Percentiles rank a stretch among this genome's conserved stretches.
Conservation (phyloP, 1,140 invertebrate genomes). For the Glomeris maerens region DNA sequence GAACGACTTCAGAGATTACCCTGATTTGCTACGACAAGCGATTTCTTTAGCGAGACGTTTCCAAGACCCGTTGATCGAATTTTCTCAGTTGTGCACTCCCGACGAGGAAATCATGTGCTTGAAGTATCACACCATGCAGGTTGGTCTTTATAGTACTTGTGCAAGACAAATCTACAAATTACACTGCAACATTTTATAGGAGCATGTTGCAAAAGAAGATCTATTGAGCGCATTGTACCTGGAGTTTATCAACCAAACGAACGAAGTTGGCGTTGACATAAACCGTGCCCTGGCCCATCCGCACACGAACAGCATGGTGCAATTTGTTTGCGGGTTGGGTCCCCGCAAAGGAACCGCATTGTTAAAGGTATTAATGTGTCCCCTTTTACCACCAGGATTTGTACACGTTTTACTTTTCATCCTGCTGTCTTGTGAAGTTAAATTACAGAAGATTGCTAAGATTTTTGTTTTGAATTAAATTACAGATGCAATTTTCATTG, state of each 20-base stretch:
- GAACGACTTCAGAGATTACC: constrained; percentile 83
- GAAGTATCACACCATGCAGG: constrained; percentile 72
- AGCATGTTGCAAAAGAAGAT: constrained; percentile 70
- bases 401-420: too few species aligned
- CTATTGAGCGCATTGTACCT: constrained; percentile 66
- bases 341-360: constrained; percentile 84
- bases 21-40: constrained; percentile 69
- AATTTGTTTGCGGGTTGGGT: constrained; percentile 95
- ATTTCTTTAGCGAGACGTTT: constrained; percentile 79
- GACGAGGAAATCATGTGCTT: constrained; percentile 94
- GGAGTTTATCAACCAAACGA: constrained; percentile 84
- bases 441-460: too few species aligned
- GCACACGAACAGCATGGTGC: constrained; percentile 76
- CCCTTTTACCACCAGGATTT: too few species aligned
- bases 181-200: constrained; percentile 36
- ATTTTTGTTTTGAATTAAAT: too few species aligned
- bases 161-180: constrained; percentile 2
- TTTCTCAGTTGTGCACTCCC: constrained; percentile 81
- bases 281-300: constrained; percentile 79
- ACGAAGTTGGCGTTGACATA: constrained; percentile 97
- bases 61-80: constrained; percentile 92
- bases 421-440: too few species aligned
- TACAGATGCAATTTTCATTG: constrained; percentile 4
- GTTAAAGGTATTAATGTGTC: constrained; percentile 47
- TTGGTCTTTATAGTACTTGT: constrained; percentile 15